A percentile compares a stretch with the other conserved stretches of the same genome.
phyloP scores from a whole-genome alignment of 2,888 invertebrate genomes.

The Athrips mouffetella region DNA sequence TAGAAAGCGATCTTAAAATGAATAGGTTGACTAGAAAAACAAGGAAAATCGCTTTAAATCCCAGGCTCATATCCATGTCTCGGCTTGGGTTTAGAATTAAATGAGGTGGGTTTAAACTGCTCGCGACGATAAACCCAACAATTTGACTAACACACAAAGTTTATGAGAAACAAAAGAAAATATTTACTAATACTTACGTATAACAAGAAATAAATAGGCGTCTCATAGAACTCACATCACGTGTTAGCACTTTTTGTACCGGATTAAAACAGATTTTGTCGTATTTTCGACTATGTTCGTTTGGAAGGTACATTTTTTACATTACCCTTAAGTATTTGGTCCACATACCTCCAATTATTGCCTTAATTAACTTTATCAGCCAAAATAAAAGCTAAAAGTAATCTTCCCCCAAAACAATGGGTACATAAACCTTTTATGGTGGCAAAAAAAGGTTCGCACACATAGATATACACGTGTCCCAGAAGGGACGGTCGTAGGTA shows the following conservation, averaged over 20 bases:
- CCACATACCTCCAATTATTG: slow-evolving; percentile 31
- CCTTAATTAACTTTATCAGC: slow-evolving; percentile 53
- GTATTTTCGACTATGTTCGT: no score
- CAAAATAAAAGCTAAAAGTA: slow-evolving; percentile 56
- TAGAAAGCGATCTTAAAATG: slow-evolving; percentile 47
- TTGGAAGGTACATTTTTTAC: background rate
- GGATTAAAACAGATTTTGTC: no score
- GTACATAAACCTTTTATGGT: slow-evolving; percentile 56
- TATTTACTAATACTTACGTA: no score
- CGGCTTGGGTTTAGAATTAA: slow-evolving; percentile 54
- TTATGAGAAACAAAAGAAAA: no score
- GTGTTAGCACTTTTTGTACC: no score
- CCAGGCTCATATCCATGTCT: slow-evolving; percentile 31
- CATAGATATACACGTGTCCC: slow-evolving; percentile 52
- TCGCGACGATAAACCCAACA: slow-evolving; percentile 53
- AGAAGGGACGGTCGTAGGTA: slow-evolving; percentile 48
- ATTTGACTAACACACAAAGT: no score
- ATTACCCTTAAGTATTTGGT: background rate
- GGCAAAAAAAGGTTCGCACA: slow-evolving; percentile 33
- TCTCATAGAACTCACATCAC: no score
- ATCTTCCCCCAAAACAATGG: slow-evolving; percentile 54
- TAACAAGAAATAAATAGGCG: no score
- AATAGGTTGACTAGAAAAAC: slow-evolving; percentile 38
- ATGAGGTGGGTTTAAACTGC: slow-evolving; percentile 44
- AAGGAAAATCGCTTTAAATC: slow-evolving; percentile 34